phyloP scores from a whole-genome alignment of 2,113 vertebrate genomes.

The Serinus canaria region DNA sequence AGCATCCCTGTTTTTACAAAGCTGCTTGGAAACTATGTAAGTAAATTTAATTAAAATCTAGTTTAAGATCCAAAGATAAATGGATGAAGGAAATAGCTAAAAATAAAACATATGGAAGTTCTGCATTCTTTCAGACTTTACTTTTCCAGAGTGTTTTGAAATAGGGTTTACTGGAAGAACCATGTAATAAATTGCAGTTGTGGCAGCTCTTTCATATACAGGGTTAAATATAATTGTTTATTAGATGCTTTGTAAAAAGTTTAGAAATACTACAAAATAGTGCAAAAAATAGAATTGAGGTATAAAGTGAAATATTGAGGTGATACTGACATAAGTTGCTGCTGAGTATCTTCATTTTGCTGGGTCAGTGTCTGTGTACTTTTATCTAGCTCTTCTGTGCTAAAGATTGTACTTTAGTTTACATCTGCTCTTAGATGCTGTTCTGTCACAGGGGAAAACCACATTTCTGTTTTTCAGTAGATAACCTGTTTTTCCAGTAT shows the following conservation, averaged over 20 bases:
- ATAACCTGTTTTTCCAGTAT: not conserved
- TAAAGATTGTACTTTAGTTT: not conserved
- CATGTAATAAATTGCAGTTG: not conserved
- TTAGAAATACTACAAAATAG: not conserved
- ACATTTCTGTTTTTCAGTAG: not conserved
- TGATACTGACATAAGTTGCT: not conserved
- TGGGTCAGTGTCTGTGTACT: not conserved
- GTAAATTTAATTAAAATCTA: not conserved
- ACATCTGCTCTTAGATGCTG: not conserved
- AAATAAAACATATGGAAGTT: not conserved
- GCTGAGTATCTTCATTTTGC: not conserved
- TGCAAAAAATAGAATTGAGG: not conserved
- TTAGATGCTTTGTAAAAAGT: not conserved
- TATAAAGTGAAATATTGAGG: not conserved
- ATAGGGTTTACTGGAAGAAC: not conserved
- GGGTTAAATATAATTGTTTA: not conserved
- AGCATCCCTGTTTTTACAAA: not conserved
- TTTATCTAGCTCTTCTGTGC: not conserved
- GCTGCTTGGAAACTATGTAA: not conserved
- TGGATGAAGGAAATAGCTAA: not conserved
- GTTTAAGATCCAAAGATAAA: not conserved
- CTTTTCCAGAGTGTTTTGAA: not conserved
- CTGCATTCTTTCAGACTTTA: not conserved
- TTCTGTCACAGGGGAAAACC: not conserved
- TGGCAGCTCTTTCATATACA: not conserved